A percentile compares a stretch with the other conserved stretches of the same genome.
phyloP scores from a whole-genome alignment of 2,888 invertebrate species.

The Lathronympha strigana region DNA sequence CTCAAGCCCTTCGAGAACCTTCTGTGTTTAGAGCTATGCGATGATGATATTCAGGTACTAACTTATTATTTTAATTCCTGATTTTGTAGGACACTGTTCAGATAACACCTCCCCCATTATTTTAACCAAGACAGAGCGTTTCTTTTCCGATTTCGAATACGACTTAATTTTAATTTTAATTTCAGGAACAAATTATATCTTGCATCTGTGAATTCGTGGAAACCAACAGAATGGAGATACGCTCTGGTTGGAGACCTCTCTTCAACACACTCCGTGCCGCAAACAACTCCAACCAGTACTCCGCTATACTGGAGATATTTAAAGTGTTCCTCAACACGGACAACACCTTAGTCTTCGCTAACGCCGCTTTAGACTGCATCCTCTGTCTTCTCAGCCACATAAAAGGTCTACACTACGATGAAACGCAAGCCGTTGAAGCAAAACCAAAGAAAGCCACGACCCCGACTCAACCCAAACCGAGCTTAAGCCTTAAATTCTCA shows the following conservation, averaged over 20 bases:
- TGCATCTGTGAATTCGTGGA: conserved; percentile 98
- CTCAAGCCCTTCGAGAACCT: conserved; percentile 98
- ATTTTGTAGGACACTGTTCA: too few relatives aligned
- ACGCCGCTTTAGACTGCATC: conserved; percentile 97
- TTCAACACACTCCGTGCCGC: conserved; percentile 97
- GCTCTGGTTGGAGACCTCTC: conserved; percentile 97
- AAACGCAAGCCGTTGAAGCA: conserved; percentile 75
- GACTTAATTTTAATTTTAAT: conserved; percentile 51
- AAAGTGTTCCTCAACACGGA: conserved; percentile 96
- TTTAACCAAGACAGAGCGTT: too few relatives aligned
- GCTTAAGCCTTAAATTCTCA: conserved; percentile 72
- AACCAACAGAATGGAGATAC: conserved; percentile 95
- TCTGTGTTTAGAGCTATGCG: conserved; percentile 95
- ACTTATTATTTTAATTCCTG: conserved; percentile 17
- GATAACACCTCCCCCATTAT: too few relatives aligned
- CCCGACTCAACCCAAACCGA: conserved; percentile 68
- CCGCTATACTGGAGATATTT: conserved; percentile 94
- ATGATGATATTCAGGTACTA: conserved; percentile 96
- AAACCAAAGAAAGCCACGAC: conserved; percentile 67
- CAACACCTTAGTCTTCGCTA: conserved; percentile 96
- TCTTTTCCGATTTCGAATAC: too few relatives aligned
- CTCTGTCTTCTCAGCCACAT: conserved; percentile 92
- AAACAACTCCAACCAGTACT: conserved; percentile 88
- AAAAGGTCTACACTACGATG: conserved; percentile 87
- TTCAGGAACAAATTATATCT: conserved; percentile 94